Conservation (phyloP, 2,113 vertebrate genomes). For the Calcarius ornatus region DNA sequence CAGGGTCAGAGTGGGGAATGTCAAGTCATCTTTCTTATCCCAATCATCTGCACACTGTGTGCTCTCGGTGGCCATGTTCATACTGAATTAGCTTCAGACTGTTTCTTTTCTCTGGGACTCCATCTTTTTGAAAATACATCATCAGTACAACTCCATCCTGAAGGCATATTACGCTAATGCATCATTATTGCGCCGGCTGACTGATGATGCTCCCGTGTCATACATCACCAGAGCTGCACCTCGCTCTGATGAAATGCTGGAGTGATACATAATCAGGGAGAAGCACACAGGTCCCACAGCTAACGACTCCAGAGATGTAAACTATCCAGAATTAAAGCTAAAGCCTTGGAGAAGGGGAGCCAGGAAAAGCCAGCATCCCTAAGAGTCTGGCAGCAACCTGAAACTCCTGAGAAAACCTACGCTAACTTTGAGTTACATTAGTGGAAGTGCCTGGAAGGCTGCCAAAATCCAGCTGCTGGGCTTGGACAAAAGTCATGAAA, state of each 20-base stretch:
- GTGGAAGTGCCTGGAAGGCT: constrained; percentile 44
- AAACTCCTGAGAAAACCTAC: constrained; percentile 31
- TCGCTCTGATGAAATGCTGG: constrained; percentile 45
- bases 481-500: not conserved
- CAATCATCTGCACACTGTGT: not conserved
- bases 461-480: constrained; percentile 43
- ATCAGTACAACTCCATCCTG: constrained; percentile 62
- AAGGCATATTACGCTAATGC: constrained; percentile 69
- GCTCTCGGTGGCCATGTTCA: not conserved
- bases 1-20: constrained; percentile 14
- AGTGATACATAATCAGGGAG: constrained; percentile 39
- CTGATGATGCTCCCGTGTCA: constrained; percentile 40
- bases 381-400: not conserved
- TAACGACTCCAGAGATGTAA: not conserved
- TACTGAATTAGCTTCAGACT: constrained; percentile 37
- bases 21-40: constrained; percentile 31
- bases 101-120: constrained; percentile 51
- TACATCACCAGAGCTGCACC: constrained; percentile 43
- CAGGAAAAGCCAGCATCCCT: not conserved
- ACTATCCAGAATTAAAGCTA: constrained; percentile 29
- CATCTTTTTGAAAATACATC: constrained; percentile 60
- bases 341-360: not conserved
- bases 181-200: constrained; percentile 67
- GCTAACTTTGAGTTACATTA: constrained; percentile 14
- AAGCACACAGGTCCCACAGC: not conserved